Percentiles rank a stretch among this genome's conserved stretches.
phyloP scores from a whole-genome alignment of 2,113 vertebrate species.

The Engystomops pustulosus region DNA sequence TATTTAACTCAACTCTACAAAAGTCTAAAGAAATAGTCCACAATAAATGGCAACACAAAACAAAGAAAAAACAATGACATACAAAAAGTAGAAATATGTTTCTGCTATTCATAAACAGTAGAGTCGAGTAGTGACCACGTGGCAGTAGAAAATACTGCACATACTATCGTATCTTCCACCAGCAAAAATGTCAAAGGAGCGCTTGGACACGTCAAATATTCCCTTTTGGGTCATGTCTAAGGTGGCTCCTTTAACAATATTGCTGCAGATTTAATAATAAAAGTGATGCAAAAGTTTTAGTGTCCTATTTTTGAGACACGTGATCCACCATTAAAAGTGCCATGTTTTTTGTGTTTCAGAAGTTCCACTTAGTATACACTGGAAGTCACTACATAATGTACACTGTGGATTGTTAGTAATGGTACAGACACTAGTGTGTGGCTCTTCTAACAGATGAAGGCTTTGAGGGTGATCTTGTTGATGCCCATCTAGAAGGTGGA shows the following conservation, averaged over 20 bases:
- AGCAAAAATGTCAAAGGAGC: conserved; percentile 27
- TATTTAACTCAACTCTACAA: conserved; percentile 79
- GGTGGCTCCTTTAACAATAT: conserved; percentile 1
- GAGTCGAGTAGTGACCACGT: conserved; percentile 75
- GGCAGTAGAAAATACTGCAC: conserved; percentile 63
- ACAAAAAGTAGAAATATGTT: conserved; percentile 71
- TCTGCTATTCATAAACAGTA: conserved; percentile 74
- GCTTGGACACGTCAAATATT: not conserved
- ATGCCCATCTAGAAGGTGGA: conserved; percentile 91
- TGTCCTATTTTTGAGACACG: not conserved
- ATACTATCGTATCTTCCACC: not conserved
- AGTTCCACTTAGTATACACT: not conserved
- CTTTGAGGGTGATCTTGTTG: conserved; percentile 60
- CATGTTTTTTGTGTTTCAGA: not conserved
- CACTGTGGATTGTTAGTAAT: not conserved
- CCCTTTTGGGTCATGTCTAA: not conserved
- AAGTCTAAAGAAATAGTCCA: conserved; percentile 64
- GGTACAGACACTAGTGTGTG: not conserved
- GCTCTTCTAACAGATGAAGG: conserved; percentile 36
- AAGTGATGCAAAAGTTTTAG: not conserved
- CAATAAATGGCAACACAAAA: conserved; percentile 68
- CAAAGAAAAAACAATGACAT: conserved; percentile 61
- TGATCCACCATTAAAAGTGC: conserved; percentile 18
- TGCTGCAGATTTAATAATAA: not conserved
- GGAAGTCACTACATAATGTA: conserved; percentile 1